Conservation (phyloP, 1,140 invertebrate species). For the Drosophila sucinea region DNA sequence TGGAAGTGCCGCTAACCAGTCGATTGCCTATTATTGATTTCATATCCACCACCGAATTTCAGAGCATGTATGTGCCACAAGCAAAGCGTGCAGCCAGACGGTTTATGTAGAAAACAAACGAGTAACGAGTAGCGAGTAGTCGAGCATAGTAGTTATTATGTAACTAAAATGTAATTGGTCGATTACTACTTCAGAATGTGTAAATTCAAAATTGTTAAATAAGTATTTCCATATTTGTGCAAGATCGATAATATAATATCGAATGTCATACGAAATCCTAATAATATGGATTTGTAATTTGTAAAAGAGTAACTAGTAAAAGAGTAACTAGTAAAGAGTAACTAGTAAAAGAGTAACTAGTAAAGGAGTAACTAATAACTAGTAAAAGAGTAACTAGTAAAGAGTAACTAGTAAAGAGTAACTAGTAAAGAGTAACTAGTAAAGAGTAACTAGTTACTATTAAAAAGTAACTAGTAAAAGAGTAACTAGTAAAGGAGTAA, state of each 20-base stretch:
- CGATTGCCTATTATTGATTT: constrained; percentile 68
- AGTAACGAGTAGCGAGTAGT: neutral
- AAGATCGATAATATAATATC: neutral
- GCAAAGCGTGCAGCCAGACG: neutral
- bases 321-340: neutral
- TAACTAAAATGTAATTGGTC: neutral
- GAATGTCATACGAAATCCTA: neutral
- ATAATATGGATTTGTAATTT: no score
- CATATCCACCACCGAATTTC: constrained; percentile 66
- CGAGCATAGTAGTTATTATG: neutral
- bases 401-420: no score
- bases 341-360: neutral
- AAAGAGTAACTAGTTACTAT: neutral
- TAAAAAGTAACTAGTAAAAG: neutral
- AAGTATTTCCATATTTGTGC: neutral
- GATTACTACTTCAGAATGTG: neutral
- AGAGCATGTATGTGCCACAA: constrained; percentile 23
- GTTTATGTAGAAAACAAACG: neutral
- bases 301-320: neutral
- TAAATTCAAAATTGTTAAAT: neutral
- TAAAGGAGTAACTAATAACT: neutral
- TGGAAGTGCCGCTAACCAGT: constrained; percentile 48
- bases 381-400: neutral
- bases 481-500: neutral
- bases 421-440: no score